Evolutionary conservation across 2,797 vertebrate species (phyloP), one percentile per base, ranked within the genome.

Genomic region (Huso huso): DNA sequence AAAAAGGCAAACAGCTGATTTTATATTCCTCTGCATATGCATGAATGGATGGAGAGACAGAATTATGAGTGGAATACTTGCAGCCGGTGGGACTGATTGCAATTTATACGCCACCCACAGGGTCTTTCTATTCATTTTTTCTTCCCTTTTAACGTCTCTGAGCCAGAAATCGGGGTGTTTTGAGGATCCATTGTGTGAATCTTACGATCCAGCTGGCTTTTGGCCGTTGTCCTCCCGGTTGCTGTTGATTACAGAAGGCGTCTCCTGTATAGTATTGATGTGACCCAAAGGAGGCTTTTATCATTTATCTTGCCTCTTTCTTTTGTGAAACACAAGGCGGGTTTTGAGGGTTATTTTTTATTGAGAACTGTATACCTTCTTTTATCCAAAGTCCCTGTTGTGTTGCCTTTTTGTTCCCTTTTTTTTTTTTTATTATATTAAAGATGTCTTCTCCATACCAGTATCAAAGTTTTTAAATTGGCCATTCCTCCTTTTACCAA

Each of bases 1-100:
- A 89, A 88, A 75, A 88, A 90, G 86, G 88, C 87, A 89, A 90
- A 37, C 87, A 81, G 73, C 76, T 80, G 62, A 53, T 69, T 70
- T 68, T 75, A 65, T 61, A 10, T 80, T 69, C 80, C 75, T 76
- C 70, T 75, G 63, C 76, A 63, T 64, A 64, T 65, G 61, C 66
- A 71, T 74, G 73, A 73, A 78, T 77, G 84, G 75, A 77, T 77
- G 68, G 74, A 76, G 70, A 71, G 73, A 72, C 61, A 68, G 62
- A 65, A 64, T 73, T 77, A 69, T 75, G 74, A 74, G 71, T 75
- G 83, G 75, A 80, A 69, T 75, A 82, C 63, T 64, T 65, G 67
- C 48, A 64, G 59, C 75, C 71, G 55, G 75, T 60, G 75, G 77
- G 77, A 73, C 61, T 67, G 79, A 73, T 68, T 37, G 37, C 37